These are phyloP conservation scores for Numida meleagris DNA, from an alignment of 2,113 vertebrate species.

Conservation along the genomic window DNA sequence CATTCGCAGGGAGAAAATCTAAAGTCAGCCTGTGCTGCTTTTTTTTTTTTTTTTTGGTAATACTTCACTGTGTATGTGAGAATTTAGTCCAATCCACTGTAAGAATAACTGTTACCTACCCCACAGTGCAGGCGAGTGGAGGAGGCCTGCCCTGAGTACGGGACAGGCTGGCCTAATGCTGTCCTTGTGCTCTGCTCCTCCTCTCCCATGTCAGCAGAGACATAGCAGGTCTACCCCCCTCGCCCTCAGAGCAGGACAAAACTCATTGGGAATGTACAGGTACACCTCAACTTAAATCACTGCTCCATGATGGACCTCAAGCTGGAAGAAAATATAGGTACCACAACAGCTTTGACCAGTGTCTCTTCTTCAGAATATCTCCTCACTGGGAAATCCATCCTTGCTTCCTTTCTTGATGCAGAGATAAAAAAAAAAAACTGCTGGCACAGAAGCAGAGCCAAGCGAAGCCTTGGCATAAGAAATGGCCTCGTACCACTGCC, in stretches of 20 bases:
- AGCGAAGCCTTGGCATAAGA: conserved; percentile 19
- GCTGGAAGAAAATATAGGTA: neutral
- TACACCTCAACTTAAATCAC: neutral
- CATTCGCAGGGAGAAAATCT: neutral
- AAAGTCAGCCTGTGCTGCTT: neutral
- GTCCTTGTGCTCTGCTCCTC: neutral
- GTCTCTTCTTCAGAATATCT: neutral
- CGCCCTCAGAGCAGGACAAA: neutral
- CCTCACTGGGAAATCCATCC: conserved; percentile 14
- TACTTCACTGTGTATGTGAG: neutral
- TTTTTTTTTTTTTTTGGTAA: neutral
- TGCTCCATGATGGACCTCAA: neutral
- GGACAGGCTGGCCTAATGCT: neutral
- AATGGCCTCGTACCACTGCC: neutral
- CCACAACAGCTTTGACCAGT: neutral
- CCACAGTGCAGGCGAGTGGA: neutral
- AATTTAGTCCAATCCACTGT: neutral
- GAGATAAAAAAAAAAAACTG: conserved; percentile 14
- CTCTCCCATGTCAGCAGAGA: neutral
- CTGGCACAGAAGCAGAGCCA: conserved; percentile 40
- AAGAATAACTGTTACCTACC: neutral
- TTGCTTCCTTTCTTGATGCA: neutral
- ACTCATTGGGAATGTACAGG: neutral
- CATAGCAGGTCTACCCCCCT: neutral
- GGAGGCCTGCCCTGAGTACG: neutral